These are phyloP conservation scores for Acanthaster planci DNA, from an alignment of 35 echinoderm and acorn worm species.

Conservation along the genomic window DNA sequence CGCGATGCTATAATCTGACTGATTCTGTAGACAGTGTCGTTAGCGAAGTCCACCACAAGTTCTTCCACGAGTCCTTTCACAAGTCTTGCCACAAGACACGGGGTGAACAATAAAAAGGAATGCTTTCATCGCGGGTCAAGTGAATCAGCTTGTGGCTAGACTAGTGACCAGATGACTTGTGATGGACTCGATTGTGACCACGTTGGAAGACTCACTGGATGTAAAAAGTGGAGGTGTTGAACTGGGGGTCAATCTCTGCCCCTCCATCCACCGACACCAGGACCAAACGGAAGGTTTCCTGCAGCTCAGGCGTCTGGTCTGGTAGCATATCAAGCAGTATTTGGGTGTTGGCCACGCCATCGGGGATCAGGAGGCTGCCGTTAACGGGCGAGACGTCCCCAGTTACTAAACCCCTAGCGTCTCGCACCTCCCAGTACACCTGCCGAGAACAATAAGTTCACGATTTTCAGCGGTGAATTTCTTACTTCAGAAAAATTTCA, in stretches of 20 bases:
- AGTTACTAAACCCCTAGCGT: constrained; percentile 33
- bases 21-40: no score
- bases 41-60: no score
- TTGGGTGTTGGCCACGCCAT: constrained; percentile 60
- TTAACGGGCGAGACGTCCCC: constrained; percentile 70
- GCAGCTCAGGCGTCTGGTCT: constrained; percentile 67
- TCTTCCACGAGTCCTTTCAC: no score
- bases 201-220: constrained; percentile 65
- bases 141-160: no score
- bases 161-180: no score
- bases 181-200: no score
- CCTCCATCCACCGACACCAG: constrained; percentile 76
- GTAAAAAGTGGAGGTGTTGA: constrained; percentile 70
- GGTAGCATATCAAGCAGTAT: constrained; percentile 78
- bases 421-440: constrained; percentile 79
- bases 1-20: no score
- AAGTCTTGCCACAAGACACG: no score
- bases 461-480: no score
- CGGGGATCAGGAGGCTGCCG: constrained; percentile 67
- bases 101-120: no score
- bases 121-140: no score
- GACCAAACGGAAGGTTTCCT: constrained; percentile 61
- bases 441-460: neutral
- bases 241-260: constrained; percentile 80
- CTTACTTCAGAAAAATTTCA: no score